A percentile compares a stretch with the other conserved stretches of the same genome.
Evolutionary conservation across 2,888 invertebrate species (phyloP).

Genomic region (Pimpla rufipes): DNA sequence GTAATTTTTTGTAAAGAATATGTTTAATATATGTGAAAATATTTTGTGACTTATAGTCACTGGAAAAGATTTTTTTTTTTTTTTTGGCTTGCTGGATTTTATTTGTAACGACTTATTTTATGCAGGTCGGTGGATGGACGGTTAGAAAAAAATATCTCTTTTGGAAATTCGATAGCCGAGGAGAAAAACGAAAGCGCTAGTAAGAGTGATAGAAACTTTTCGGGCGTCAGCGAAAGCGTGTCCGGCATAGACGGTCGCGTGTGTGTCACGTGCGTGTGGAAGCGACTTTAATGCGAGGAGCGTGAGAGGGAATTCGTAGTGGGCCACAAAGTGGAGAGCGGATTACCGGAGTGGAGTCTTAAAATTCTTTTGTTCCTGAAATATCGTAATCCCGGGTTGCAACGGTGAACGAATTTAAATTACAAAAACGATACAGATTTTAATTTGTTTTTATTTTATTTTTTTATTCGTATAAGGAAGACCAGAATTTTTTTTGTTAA

Average conservation of each 20-base stretch:
- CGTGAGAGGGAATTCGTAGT: conserved; percentile 60
- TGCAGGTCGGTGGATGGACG: too few species aligned
- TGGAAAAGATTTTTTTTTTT: too few species aligned
- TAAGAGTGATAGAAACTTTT: conserved; percentile 63
- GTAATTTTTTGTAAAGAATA: too few species aligned
- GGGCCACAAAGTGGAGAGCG: conserved; percentile 52
- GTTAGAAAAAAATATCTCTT: neutral
- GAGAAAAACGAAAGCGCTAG: conserved; percentile 65
- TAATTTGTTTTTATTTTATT: neutral
- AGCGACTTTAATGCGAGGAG: neutral
- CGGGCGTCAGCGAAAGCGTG: conserved; percentile 64
- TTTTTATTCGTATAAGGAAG: neutral
- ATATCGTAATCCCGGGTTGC: too few species aligned
- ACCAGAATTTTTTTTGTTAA: too few species aligned
- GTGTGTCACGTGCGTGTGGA: too few species aligned
- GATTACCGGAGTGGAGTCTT: too few species aligned
- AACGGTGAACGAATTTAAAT: neutral
- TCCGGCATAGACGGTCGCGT: conserved; percentile 22
- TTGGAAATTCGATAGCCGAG: conserved; percentile 16
- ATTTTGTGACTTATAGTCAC: too few species aligned
- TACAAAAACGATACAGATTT: neutral
- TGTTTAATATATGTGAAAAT: too few species aligned
- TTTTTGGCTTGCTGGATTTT: neutral
- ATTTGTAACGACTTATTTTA: neutral
- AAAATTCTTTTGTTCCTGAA: too few species aligned